Percentiles rank a stretch among this genome's conserved stretches.
These are phyloP conservation scores for Schizaphis graminum DNA, from an alignment of 2,888 invertebrate genomes.

Conservation along the genomic window DNA sequence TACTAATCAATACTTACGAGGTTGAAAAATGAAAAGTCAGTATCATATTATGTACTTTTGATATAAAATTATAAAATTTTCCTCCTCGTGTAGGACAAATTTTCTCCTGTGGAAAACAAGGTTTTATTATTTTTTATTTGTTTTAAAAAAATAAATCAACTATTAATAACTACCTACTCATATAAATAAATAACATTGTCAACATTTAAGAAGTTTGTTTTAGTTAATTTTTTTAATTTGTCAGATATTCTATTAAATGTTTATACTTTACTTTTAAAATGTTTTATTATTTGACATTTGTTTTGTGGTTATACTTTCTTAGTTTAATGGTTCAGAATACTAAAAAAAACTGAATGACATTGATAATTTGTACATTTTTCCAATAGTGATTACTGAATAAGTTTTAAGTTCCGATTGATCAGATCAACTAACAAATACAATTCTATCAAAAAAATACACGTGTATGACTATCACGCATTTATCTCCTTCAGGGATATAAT, in stretches of 20 bases:
- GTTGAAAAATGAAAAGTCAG: background rate
- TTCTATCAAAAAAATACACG: background rate
- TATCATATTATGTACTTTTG: background rate
- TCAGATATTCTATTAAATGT: background rate
- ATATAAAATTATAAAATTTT: background rate
- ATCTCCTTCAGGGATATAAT: background rate
- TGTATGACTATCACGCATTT: background rate
- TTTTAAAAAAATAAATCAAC: background rate
- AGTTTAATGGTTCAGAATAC: background rate
- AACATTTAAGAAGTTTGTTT: background rate
- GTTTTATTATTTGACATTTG: background rate
- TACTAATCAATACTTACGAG: background rate
- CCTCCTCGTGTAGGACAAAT: background rate
- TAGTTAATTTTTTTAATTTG: background rate
- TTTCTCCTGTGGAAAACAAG: background rate
- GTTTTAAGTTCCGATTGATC: background rate
- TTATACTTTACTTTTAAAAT: background rate
- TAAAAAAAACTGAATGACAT: background rate
- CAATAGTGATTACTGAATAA: background rate
- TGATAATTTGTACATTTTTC: background rate
- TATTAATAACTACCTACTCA: background rate
- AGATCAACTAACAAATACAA: background rate
- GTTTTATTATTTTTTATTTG: background rate
- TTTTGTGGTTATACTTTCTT: background rate
- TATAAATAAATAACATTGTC: background rate